These are phyloP conservation scores for Pachyuromys duprasi DNA, from an alignment of 2,797 vertebrate species.

Conservation along the genomic window DNA sequence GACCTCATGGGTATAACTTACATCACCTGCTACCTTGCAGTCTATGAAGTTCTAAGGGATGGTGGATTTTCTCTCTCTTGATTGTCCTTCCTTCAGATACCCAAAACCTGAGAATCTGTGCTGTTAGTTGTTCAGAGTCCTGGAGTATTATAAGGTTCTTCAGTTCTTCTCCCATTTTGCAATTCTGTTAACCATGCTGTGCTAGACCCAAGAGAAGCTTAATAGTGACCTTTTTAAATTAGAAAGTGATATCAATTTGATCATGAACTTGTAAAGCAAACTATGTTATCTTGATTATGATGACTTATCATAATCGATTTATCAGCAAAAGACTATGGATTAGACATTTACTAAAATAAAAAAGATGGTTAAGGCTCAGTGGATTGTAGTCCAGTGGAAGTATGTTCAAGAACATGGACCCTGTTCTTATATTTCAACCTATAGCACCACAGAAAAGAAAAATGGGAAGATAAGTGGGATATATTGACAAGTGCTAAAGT, in stretches of 20 bases:
- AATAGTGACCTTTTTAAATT: neutral
- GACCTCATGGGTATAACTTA: neutral
- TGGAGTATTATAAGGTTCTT: neutral
- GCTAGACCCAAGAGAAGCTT: neutral
- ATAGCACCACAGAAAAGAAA: neutral
- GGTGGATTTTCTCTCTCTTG: neutral
- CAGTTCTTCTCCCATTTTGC: neutral
- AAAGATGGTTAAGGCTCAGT: neutral
- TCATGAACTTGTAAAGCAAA: neutral
- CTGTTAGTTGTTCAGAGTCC: neutral
- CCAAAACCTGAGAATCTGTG: neutral
- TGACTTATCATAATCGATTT: neutral
- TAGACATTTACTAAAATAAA: neutral
- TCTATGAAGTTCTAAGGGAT: neutral
- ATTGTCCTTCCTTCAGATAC: neutral
- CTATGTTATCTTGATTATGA: neutral
- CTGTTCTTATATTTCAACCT: neutral
- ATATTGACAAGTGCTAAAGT: neutral
- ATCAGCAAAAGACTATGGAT: neutral
- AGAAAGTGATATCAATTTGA: neutral
- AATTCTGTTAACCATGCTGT: neutral
- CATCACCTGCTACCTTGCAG: neutral
- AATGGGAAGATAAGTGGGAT: neutral
- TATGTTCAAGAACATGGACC: neutral
- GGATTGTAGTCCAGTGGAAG: neutral